These are phyloP conservation scores for Beroe forskalii DNA, from an alignment of 37 sponge, comb jelly and placozoan genomes.

Conservation along the genomic window DNA sequence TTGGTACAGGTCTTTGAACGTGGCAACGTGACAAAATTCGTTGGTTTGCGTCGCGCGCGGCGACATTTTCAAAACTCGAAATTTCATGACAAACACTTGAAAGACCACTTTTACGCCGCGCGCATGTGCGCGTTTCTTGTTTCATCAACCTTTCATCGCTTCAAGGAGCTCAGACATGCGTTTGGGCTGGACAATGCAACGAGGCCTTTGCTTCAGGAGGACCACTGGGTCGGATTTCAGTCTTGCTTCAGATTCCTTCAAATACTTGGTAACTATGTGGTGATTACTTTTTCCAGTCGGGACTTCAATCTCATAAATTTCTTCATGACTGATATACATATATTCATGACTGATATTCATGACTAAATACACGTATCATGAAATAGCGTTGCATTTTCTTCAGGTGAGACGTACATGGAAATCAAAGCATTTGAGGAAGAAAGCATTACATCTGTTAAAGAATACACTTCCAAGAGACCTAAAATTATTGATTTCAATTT, in stretches of 20 bases:
- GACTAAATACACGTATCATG: no score
- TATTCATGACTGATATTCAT: no score
- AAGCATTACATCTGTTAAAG: not conserved
- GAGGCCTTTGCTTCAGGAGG: not conserved
- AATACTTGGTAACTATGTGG: not conserved
- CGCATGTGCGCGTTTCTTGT: not conserved
- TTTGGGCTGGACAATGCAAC: conserved; percentile 27
- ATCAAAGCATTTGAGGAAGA: not conserved
- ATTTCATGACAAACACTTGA: not conserved
- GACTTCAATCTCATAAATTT: no score
- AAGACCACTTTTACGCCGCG: conserved; percentile 34
- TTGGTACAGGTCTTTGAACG: not conserved
- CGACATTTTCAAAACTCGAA: not conserved
- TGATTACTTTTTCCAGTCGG: no score
- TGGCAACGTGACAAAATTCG: not conserved
- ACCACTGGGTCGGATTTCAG: conserved; percentile 63
- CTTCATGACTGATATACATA: no score
- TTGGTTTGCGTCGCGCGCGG: conserved; percentile 60
- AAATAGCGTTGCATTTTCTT: no score
- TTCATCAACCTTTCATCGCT: not conserved
- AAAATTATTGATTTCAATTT: not conserved
- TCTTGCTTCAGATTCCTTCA: conserved; percentile 34
- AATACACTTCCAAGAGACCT: not conserved
- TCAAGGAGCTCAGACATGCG: conserved; percentile 16
- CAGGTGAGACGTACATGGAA: conserved; percentile 17